Percentiles rank a stretch among this genome's conserved stretches.
Conservation (phyloP, 1,140 invertebrate species). For the Brachionus rubens region DNA sequence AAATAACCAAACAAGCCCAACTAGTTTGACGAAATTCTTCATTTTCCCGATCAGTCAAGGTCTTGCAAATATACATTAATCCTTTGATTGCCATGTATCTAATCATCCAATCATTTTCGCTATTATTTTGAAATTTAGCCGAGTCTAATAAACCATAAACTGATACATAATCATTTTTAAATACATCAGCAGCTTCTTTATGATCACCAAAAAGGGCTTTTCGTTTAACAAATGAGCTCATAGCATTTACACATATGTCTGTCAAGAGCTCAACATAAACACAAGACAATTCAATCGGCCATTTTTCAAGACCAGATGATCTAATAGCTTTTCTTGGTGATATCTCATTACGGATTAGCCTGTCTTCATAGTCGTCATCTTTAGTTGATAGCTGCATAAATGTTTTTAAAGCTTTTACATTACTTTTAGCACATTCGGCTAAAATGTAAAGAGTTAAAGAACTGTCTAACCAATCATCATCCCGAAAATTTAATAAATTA, state of each 20-base stretch:
- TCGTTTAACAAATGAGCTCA: background rate
- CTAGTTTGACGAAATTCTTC: slow-evolving; percentile 54
- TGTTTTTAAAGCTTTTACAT: slow-evolving; percentile 52
- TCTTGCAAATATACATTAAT: slow-evolving; percentile 55
- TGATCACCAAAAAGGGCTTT: background rate
- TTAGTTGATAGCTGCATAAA: slow-evolving; percentile 54
- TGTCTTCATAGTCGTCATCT: slow-evolving; percentile 1
- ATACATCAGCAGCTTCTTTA: background rate
- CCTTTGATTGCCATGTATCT: slow-evolving; percentile 57
- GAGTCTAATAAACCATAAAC: background rate
- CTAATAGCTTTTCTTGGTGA: background rate
- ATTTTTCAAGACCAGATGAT: slow-evolving; percentile 1
- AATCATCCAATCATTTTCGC: slow-evolving; percentile 53
- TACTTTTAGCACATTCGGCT: slow-evolving; percentile 55
- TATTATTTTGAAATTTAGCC: background rate
- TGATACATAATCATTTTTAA: background rate
- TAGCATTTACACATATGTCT: background rate
- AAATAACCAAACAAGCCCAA: slow-evolving; percentile 54
- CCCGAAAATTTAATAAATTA: background rate
- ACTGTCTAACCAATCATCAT: slow-evolving; percentile 54
- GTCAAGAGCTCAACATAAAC: slow-evolving; percentile 12
- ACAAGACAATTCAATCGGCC: background rate
- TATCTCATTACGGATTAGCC: slow-evolving; percentile 8
- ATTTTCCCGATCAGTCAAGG: slow-evolving; percentile 50
- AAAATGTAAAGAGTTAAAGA: slow-evolving; percentile 54